Percentiles rank a stretch among this genome's conserved stretches.
These are phyloP conservation scores for Emydocephalus ijimae DNA, from an alignment of 2,113 vertebrate genomes.

Conservation along the genomic window DNA sequence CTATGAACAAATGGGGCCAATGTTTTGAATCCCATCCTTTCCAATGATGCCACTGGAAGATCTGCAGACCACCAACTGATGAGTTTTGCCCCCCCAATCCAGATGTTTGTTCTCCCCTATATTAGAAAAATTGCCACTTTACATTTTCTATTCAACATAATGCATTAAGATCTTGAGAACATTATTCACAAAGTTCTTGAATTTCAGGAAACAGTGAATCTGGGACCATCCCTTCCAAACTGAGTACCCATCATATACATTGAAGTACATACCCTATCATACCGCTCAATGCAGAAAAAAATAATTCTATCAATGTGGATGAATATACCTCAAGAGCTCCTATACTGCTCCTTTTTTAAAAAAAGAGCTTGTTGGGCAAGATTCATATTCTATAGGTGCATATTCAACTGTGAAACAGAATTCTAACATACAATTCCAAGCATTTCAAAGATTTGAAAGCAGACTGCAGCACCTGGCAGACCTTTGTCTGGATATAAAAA, in stretches of 20 bases:
- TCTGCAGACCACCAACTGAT: background rate
- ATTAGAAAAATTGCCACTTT: background rate
- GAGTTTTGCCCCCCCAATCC: background rate
- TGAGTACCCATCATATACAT: background rate
- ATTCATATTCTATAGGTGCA: background rate
- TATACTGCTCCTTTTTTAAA: background rate
- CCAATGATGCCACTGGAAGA: background rate
- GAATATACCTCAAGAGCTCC: background rate
- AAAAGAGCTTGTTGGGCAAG: background rate
- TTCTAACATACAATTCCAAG: no score
- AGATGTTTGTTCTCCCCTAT: background rate
- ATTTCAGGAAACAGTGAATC: background rate
- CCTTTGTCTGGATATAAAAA: no score
- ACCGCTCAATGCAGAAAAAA: background rate
- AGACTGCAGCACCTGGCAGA: no score
- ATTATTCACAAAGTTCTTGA: background rate
- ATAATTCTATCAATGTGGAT: background rate
- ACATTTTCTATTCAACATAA: background rate
- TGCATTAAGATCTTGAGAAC: background rate
- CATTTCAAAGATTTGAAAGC: no score
- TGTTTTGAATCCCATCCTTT: background rate
- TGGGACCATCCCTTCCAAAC: background rate
- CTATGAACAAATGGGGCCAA: background rate
- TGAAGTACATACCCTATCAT: background rate
- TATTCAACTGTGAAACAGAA: background rate